Evolutionary conservation across 2,113 vertebrate genomes (phyloP), one percentile per base, ranked within the genome.

Genomic region (Sclerurus mexicanus): DNA sequence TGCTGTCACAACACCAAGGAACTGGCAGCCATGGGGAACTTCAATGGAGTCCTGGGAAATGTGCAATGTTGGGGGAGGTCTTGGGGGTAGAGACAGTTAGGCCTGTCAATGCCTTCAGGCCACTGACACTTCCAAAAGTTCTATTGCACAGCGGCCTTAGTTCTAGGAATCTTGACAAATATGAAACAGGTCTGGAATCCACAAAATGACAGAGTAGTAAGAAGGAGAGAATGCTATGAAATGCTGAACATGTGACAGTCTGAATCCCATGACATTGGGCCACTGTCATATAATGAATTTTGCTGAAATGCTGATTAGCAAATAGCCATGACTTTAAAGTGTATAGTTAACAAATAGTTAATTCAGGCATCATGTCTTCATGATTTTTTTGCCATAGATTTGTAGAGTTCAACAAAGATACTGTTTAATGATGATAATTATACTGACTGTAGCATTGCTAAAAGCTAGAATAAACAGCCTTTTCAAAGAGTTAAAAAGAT

Each of bases 401-500:
- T 11, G 62, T 87, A 74, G n/a, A n/a, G 19, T 83, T 87, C 83
- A 62, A 52, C 49, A 91, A 94, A 94, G 50, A 77, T 78, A 76
- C 59, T 63, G 20, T 95, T 97, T 96, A 97, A 96, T 96, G 49
- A 90, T 77, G 20, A 63, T 87, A 95, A 96, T 96, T 88, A 77
- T 47, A 39, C 58, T 52, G 27, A 87, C 52, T 62, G 50, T 35
- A 94, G 89, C 74, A 44, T 93, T 88, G 68, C 89, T 83, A 77
- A 56, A 88, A 95, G 86, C 25, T 55, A 84, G 75, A 96, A 91
- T 90, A 96, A 98, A 94, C 37, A 96, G 33, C 75, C n/a, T 93
- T 96, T 92, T 79, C 50, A 93, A 75, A 94, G 79, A 76, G 27
- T 93, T 85, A 76, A 87, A 73, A 95, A 62, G 75, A 46, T 47